Percentiles rank a stretch among this genome's conserved stretches.
phyloP scores from a whole-genome alignment of 2,888 invertebrate species.

The Uropetala carovei region DNA sequence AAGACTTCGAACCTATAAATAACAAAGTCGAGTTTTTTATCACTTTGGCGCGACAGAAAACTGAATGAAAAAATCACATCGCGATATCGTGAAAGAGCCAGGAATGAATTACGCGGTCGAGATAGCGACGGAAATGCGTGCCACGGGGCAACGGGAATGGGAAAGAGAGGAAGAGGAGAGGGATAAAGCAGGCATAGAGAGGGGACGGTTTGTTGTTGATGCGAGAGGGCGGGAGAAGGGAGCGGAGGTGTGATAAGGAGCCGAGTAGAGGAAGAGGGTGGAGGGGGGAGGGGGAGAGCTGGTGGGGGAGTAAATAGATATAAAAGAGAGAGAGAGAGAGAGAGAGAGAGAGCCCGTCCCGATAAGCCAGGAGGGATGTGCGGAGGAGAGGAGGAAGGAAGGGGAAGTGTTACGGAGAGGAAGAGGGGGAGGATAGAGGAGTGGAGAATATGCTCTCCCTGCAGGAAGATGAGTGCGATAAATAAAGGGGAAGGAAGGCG shows the following conservation, averaged over 20 bases:
- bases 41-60: not conserved
- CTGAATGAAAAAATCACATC: not conserved
- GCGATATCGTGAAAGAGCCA: no score
- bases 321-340: conserved; percentile 46
- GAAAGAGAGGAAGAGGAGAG: not conserved
- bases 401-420: not conserved
- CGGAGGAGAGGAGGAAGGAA: not conserved
- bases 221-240: not conserved
- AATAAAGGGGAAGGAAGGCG: conserved; percentile 5
- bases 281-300: not conserved
- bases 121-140: not conserved
- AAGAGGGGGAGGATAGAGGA: conserved; percentile 14
- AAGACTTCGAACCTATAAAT: not conserved
- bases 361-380: conserved; percentile 39
- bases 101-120: not conserved
- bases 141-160: not conserved
- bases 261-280: not conserved
- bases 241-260: not conserved
- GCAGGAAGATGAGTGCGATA: conserved; percentile 31
- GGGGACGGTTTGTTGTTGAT: not conserved
- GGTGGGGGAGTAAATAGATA: conserved; percentile 49
- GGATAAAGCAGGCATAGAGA: not conserved
- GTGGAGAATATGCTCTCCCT: conserved; percentile 42
- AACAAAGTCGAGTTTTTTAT: not conserved
- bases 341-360: not conserved